Conservation (phyloP, 2,113 vertebrate species). For the Sylvicapra grimmia region DNA sequence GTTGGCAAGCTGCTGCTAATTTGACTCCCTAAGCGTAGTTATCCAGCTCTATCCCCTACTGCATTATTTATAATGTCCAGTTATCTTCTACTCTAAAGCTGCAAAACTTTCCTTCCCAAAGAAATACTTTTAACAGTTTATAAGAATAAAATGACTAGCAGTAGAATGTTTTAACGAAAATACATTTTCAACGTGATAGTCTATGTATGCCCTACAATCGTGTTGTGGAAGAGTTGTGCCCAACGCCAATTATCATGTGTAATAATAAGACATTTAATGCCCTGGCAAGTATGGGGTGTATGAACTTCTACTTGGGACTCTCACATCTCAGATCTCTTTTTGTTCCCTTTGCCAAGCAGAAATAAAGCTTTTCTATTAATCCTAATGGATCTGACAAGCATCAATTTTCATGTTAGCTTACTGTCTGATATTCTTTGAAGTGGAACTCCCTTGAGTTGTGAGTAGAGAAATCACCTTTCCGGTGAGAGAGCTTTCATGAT, state of each 20-base stretch:
- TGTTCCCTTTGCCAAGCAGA: neutral
- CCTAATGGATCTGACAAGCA: neutral
- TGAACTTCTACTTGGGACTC: neutral
- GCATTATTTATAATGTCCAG: neutral
- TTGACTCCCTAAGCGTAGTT: neutral
- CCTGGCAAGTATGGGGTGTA: neutral
- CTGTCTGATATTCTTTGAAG: neutral
- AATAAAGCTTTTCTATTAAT: neutral
- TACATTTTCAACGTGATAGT: neutral
- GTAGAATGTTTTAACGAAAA: neutral
- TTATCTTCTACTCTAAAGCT: neutral
- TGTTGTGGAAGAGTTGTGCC: neutral
- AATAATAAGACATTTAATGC: neutral
- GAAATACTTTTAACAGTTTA: neutral
- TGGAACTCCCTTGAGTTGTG: neutral
- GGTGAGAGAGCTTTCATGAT: neutral
- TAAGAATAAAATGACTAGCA: neutral
- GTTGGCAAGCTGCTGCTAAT: neutral
- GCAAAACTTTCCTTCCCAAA: neutral
- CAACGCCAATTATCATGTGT: neutral
- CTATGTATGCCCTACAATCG: neutral
- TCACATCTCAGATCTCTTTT: slow-evolving; percentile 18
- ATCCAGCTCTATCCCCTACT: neutral
- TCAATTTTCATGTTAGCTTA: neutral
- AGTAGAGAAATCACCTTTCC: neutral